Evolutionary conservation across 2,797 vertebrate genomes (phyloP).

Genomic region (Propithecus deckenii): DNA sequence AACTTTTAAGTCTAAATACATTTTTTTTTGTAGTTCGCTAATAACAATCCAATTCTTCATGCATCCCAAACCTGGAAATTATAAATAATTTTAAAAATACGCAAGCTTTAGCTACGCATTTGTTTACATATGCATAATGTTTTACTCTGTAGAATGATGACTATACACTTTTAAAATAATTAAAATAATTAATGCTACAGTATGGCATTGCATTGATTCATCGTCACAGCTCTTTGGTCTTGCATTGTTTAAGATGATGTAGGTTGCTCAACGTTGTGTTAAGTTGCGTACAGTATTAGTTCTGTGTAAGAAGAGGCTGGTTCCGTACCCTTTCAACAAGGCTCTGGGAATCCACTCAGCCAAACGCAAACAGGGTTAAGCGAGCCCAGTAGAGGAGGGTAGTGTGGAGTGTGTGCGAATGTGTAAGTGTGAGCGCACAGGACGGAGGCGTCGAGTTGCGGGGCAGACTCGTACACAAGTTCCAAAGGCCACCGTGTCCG

Average conservation of each 20-base stretch:
- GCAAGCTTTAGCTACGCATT: neutral
- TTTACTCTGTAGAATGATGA: neutral
- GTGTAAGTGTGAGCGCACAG: neutral
- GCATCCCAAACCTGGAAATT: neutral
- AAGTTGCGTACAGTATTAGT: neutral
- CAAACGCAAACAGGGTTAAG: neutral
- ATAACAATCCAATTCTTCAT: neutral
- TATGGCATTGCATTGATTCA: neutral
- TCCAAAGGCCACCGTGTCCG: neutral
- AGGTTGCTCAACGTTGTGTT: neutral
- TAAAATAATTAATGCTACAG: neutral
- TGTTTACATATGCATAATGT: neutral
- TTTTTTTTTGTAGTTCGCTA: neutral
- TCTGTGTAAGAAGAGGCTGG: neutral
- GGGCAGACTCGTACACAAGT: conserved; percentile 53
- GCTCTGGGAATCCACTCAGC: neutral
- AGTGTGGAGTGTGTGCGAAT: neutral
- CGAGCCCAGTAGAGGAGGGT: neutral
- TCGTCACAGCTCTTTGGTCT: neutral
- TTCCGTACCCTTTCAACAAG: neutral
- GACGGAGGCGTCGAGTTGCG: conserved; percentile 45
- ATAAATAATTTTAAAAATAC: neutral
- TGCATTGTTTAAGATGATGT: conserved; percentile 1
- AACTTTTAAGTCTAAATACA: conserved; percentile 49
- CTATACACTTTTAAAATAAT: neutral